Conservation (phyloP, 1,140 invertebrate genomes). For the Apis laboriosa region DNA sequence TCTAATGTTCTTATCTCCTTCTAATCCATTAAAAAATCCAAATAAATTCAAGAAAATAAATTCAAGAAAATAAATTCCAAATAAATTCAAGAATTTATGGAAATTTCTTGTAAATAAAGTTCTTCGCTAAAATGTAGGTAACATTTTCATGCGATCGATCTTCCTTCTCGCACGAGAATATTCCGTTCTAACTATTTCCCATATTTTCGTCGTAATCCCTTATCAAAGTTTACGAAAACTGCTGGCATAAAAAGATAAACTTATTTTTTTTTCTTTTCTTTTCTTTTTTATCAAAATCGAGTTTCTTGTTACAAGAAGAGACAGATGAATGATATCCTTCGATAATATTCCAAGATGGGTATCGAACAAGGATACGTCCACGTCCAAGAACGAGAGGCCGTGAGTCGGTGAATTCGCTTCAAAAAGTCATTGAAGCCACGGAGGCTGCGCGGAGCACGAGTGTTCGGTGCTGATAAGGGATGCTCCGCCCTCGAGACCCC, state of each 20-base stretch:
- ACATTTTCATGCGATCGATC: not conserved
- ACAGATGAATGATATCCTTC: constrained; percentile 13
- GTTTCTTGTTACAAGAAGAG: not conserved
- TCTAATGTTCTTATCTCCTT: not conserved
- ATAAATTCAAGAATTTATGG: not conserved
- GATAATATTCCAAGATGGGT: constrained; percentile 51
- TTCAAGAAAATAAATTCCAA: no score
- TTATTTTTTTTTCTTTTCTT: no score
- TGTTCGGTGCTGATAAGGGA: constrained; percentile 74
- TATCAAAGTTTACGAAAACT: no score
- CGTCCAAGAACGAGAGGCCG: constrained; percentile 32
- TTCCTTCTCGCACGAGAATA: not conserved
- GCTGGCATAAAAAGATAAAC: no score
- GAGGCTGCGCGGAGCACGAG: constrained; percentile 66
- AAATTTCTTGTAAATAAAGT: not conserved
- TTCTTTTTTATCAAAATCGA: not conserved
- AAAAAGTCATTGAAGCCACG: constrained; percentile 45
- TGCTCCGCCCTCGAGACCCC: constrained; percentile 63
- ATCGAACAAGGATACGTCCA: constrained; percentile 42
- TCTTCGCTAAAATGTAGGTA: not conserved
- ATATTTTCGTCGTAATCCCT: no score
- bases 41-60: no score
- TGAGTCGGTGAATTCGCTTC: constrained; percentile 24
- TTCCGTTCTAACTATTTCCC: no score
- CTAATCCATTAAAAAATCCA: not conserved